Evolutionary conservation across 2,888 invertebrate species (phyloP).

Genomic region (Cenopis cana): DNA sequence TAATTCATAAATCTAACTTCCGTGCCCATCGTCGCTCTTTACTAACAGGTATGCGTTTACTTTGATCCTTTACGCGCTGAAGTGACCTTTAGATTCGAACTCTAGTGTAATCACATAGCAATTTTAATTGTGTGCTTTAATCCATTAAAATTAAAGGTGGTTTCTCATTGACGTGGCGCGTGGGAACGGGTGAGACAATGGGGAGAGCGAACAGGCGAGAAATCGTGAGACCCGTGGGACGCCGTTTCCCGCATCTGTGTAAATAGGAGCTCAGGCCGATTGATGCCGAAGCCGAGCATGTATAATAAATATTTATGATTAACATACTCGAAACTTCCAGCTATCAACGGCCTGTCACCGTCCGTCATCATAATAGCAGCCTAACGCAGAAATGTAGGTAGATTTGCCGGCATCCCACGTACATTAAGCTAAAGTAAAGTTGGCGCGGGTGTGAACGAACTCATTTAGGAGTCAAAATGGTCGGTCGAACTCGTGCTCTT

Average conservation of each 20-base stretch:
- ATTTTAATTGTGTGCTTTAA: slow-evolving; percentile 51
- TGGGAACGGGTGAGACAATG: slow-evolving; percentile 71
- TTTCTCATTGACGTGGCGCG: slow-evolving; percentile 59
- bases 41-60: not conserved
- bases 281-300: slow-evolving; percentile 4
- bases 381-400: slow-evolving; percentile 51
- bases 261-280: slow-evolving; percentile 51
- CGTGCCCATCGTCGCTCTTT: not conserved
- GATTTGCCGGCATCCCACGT: slow-evolving; percentile 62
- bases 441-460: slow-evolving; percentile 73
- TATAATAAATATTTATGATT: slow-evolving; percentile 32
- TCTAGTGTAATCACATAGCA: slow-evolving; percentile 26
- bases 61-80: slow-evolving; percentile 26
- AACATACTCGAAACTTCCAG: slow-evolving; percentile 30
- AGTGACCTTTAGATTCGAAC: slow-evolving; percentile 50
- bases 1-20: too few species aligned
- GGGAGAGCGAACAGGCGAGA: slow-evolving; percentile 68
- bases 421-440: slow-evolving; percentile 71
- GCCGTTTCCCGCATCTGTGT: slow-evolving; percentile 49
- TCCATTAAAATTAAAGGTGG: slow-evolving; percentile 60
- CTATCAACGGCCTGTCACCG: slow-evolving; percentile 34
- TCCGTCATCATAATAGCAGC: slow-evolving; percentile 49
- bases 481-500: slow-evolving; percentile 60
- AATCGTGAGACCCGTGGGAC: slow-evolving; percentile 70
- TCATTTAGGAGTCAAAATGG: slow-evolving; percentile 79